phyloP scores from a whole-genome alignment of 2,797 vertebrate species.

The Acanthurus tractus region DNA sequence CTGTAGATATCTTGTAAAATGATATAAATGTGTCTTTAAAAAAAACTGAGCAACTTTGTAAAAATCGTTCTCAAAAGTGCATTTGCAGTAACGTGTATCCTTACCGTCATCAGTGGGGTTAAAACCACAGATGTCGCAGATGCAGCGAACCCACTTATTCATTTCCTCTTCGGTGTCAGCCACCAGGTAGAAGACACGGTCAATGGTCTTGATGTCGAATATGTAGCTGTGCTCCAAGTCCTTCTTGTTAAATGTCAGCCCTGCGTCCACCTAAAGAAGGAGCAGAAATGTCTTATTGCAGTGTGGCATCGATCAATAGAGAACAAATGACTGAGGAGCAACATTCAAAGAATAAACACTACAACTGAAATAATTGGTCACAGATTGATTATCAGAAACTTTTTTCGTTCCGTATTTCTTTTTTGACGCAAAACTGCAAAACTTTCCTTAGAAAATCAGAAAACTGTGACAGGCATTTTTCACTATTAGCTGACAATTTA shows the following conservation, averaged over 20 bases:
- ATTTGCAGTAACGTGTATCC: slow-evolving; percentile 22
- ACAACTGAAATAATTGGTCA: background rate
- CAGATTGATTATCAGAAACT: no score
- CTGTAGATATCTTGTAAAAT: background rate
- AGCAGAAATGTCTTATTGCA: background rate
- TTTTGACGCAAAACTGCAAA: background rate
- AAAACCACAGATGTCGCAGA: slow-evolving; percentile 99
- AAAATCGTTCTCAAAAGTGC: background rate
- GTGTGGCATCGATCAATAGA: background rate
- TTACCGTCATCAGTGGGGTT: slow-evolving; percentile 98
- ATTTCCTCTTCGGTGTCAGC: slow-evolving; percentile 99
- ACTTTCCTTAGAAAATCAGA: background rate
- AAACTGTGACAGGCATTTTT: background rate
- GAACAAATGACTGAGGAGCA: no score
- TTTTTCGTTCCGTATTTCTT: no score
- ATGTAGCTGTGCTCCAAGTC: slow-evolving; percentile 99
- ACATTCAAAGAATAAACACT: background rate
- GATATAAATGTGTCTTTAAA: background rate
- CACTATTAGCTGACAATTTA: background rate
- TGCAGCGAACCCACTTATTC: slow-evolving; percentile 99
- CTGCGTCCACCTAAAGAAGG: slow-evolving; percentile 90
- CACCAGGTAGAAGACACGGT: slow-evolving; percentile 98
- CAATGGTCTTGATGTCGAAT: slow-evolving; percentile 99
- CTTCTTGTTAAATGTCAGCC: slow-evolving; percentile 97
- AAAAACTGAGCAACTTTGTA: background rate